Evolutionary conservation across 2,888 invertebrate genomes (phyloP).

Genomic region (Fragum whitleyi): DNA sequence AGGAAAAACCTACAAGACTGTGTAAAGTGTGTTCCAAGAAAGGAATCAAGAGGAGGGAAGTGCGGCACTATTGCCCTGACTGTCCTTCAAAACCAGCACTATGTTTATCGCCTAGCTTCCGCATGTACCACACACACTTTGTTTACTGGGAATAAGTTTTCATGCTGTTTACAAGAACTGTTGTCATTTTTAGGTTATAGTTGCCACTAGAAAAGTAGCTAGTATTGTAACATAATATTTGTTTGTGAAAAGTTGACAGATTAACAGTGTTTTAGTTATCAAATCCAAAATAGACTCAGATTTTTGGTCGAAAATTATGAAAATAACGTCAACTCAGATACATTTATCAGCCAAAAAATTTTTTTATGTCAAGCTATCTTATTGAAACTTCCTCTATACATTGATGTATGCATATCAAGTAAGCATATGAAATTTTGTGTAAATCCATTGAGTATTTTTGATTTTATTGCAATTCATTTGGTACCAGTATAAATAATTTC

Average conservation of each 20-base stretch:
- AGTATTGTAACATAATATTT: too few relatives aligned
- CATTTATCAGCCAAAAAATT: conserved; percentile 10
- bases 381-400: too few relatives aligned
- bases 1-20: conserved; percentile 33
- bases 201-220: too few relatives aligned
- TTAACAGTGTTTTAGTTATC: too few relatives aligned
- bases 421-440: conserved; percentile 33
- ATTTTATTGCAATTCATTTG: conserved; percentile 10
- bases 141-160: conserved; percentile 17
- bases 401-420: not conserved
- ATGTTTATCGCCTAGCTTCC: conserved; percentile 17
- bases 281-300: too few relatives aligned
- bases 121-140: conserved; percentile 19
- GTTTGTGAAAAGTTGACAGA: too few relatives aligned
- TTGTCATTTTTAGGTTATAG: too few relatives aligned
- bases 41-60: conserved; percentile 26
- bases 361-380: too few relatives aligned
- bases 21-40: conserved; percentile 36
- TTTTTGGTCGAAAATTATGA: too few relatives aligned
- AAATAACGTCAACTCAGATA: too few relatives aligned
- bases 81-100: conserved; percentile 26
- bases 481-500: conserved; percentile 3
- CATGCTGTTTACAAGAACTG: too few relatives aligned
- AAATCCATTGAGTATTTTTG: conserved; percentile 19
- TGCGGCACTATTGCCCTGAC: conserved; percentile 25